Evolutionary conservation across 2,113 vertebrate genomes (phyloP), one percentile per base, ranked within the genome.

Genomic region (Nerophis lumbriciformis): DNA sequence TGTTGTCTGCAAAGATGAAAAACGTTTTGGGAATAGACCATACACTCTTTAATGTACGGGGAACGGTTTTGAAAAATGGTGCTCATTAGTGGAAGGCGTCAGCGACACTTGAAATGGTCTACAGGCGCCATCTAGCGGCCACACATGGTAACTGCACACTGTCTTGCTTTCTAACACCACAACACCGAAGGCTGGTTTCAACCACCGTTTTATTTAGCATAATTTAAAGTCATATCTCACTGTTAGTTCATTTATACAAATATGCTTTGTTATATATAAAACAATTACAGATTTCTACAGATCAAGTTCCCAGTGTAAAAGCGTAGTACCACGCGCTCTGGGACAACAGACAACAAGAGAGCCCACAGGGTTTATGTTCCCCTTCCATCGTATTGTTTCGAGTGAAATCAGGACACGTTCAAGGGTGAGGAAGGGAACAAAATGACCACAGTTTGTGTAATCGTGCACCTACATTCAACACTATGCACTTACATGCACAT

Each of bases 291-390:
- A 83, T 83, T 81, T 84, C 86, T 85, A 91, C 85, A 91, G 89
- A 92, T 92, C 86, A 92, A 90, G 90, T 93, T 90, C 90, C 93
- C 93, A 93, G 93, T 93, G 93, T 93, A 93, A 90, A 88, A 78
- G 86, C 88, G 87, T 89, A 90, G 93, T 94, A 93, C 92, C 92
- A 91, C 77, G 86, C 87, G 75, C 85, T 85, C 69, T 42, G 71
- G 78, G 82, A 86, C 82, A 72, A 28, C 78, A 75, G 64, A 69
- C 63, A 42, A 42, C 54, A 55, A 60, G 53, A 76, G 80, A 73
- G 78, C 71, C 78, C 71, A 78, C 82, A 85, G 82, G 28, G 77
- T 78, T 82, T 79, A 73, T 72, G 78, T 72, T 82, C 75, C 73
- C 75, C 82, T 85, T 84, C 65, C 72, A 87, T 81, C 83, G 81